phyloP scores from a whole-genome alignment of 2,797 vertebrate genomes.

The Hybognathus amarus region DNA sequence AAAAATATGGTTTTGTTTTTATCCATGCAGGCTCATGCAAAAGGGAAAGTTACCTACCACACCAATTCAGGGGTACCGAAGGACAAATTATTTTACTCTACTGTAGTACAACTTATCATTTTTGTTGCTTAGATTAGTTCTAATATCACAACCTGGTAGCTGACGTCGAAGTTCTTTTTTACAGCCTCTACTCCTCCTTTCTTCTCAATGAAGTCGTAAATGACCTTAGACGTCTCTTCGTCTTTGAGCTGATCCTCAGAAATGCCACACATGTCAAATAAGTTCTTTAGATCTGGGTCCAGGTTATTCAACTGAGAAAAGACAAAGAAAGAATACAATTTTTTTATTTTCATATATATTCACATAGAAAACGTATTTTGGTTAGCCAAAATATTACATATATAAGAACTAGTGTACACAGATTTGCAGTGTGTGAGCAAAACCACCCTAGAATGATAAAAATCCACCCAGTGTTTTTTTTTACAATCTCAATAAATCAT shows the following conservation, averaged over 20 bases:
- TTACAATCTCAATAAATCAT: too few relatives aligned
- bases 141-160: neutral
- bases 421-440: too few relatives aligned
- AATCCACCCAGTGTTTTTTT: too few relatives aligned
- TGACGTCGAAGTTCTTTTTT: conserved; percentile 89
- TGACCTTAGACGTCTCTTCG: conserved; percentile 98
- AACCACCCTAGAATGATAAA: too few relatives aligned
- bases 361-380: too few relatives aligned
- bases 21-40: conserved; percentile 69
- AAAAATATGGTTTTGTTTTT: neutral
- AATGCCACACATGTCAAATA: conserved; percentile 97
- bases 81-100: too few relatives aligned
- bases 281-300: conserved; percentile 96
- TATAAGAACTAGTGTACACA: too few relatives aligned
- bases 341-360: too few relatives aligned
- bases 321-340: too few relatives aligned
- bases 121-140: neutral
- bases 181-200: conserved; percentile 97
- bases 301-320: conserved; percentile 89
- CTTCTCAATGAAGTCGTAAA: conserved; percentile 98
- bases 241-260: conserved; percentile 97
- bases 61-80: too few relatives aligned
- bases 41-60: conserved; percentile 76
- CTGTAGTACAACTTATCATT: neutral
- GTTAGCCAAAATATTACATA: too few relatives aligned